Conservation (phyloP, 2,797 vertebrate genomes). For the Borostomias antarcticus region DNA sequence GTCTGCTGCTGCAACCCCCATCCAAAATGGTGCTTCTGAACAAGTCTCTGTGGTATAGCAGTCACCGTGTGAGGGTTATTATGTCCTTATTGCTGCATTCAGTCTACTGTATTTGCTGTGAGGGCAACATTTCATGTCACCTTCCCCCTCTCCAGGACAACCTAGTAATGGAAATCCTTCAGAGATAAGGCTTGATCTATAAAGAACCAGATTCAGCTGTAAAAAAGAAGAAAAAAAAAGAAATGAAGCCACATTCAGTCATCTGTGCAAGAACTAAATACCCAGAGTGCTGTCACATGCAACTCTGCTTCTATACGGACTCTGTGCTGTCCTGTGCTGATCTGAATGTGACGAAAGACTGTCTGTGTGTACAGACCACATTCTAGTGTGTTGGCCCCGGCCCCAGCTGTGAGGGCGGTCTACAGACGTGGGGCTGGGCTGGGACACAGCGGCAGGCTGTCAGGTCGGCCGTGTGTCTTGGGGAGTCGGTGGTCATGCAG, state of each 20-base stretch:
- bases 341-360: background rate
- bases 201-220: constrained; percentile 41
- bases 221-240: no score
- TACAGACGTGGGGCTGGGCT: background rate
- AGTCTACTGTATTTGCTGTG: constrained; percentile 45
- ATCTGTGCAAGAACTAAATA: constrained; percentile 47
- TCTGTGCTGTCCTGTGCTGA: constrained; percentile 15
- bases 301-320: constrained; percentile 30
- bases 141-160: constrained; percentile 49
- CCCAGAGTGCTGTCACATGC: constrained; percentile 45
- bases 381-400: constrained; percentile 23
- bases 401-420: background rate
- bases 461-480: constrained; percentile 17
- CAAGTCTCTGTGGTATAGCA: constrained; percentile 35
- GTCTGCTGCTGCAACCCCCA: constrained; percentile 57
- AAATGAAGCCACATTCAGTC: constrained; percentile 40
- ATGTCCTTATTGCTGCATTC: constrained; percentile 43
- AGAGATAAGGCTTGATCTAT: constrained; percentile 52
- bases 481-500: constrained; percentile 29
- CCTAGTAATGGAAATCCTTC: constrained; percentile 55
- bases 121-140: constrained; percentile 51
- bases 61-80: constrained; percentile 44
- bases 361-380: constrained; percentile 25
- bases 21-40: constrained; percentile 43
- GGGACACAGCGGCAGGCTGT: no score